phyloP scores from a whole-genome alignment of 2,888 invertebrate genomes.

The Sisyra nigra region DNA sequence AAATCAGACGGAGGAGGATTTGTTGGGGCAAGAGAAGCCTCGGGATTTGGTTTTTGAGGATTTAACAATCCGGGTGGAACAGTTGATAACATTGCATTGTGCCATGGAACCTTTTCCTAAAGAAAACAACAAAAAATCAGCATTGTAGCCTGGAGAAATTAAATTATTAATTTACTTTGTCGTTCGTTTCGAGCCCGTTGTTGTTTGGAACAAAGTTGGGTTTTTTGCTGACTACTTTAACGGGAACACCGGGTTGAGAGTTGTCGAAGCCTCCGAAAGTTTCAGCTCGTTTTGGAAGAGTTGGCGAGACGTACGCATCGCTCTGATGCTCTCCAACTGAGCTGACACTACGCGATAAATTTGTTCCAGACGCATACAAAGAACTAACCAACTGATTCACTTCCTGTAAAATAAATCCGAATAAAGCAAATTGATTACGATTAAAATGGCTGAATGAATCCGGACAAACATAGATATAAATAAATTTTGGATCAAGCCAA shows the following conservation, averaged over 20 bases:
- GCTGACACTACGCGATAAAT: conserved; percentile 78
- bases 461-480: not conserved
- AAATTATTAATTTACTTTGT: too few relatives aligned
- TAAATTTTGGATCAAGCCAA: not conserved
- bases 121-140: conserved; percentile 13
- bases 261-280: conserved; percentile 92
- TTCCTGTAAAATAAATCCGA: conserved; percentile 39
- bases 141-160: too few relatives aligned
- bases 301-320: conserved; percentile 67
- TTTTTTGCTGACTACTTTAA: conserved; percentile 24
- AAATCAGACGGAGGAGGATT: conserved; percentile 18
- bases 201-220: too few relatives aligned
- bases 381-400: conserved; percentile 59
- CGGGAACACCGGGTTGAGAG: conserved; percentile 20
- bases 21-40: conserved; percentile 11
- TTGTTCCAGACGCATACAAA: conserved; percentile 55
- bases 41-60: conserved; percentile 19
- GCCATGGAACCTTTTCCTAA: conserved; percentile 31
- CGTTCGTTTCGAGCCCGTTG: too few relatives aligned
- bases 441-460: conserved; percentile 15
- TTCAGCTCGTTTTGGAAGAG: conserved; percentile 82
- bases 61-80: conserved; percentile 27
- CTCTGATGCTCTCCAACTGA: conserved; percentile 89
- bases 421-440: conserved; percentile 21
- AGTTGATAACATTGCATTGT: conserved; percentile 32